Evolutionary conservation across 2,888 invertebrate species (phyloP).

Genomic region (Gryllus longicercus): DNA sequence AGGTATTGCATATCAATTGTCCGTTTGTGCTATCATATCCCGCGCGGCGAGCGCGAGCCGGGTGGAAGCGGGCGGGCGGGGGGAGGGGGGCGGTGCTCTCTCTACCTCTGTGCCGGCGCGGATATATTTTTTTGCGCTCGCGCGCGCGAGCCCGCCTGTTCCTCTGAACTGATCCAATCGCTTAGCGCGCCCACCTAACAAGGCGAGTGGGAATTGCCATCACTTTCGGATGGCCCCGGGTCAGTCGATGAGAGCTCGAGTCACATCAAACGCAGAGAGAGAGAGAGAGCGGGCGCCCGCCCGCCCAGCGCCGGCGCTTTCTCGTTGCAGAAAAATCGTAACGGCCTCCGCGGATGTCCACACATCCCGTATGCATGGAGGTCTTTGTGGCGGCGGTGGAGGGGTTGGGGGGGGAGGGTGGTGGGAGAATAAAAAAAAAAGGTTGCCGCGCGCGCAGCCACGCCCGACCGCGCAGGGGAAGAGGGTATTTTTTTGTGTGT

Average conservation of each 20-base stretch:
- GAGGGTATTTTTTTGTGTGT: slow-evolving; percentile 3
- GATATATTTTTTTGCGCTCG: too few species aligned
- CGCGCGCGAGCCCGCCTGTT: neutral
- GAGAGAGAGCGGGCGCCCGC: neutral
- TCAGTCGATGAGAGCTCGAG: slow-evolving; percentile 2
- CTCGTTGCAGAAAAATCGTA: neutral
- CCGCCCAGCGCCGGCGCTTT: neutral
- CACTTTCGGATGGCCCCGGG: neutral
- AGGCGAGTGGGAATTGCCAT: slow-evolving; percentile 6
- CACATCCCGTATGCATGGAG: slow-evolving; percentile 9
- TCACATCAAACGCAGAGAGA: neutral
- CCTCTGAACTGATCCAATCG: slow-evolving; percentile 17
- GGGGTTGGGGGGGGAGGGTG: neutral
- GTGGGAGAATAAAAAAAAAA: neutral
- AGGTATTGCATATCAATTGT: slow-evolving; percentile 17
- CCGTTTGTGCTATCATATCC: slow-evolving; percentile 17
- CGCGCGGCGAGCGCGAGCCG: neutral
- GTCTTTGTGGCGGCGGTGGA: neutral
- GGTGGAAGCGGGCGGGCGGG: neutral
- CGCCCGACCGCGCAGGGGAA: neutral
- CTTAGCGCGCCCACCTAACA: neutral
- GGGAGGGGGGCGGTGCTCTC: neutral
- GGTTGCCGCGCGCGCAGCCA: neutral
- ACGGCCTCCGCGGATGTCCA: slow-evolving; percentile 6
- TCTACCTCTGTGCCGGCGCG: neutral